Evolutionary conservation across 2,888 invertebrate species (phyloP).

Genomic region (Meliscaeva auricollis): DNA sequence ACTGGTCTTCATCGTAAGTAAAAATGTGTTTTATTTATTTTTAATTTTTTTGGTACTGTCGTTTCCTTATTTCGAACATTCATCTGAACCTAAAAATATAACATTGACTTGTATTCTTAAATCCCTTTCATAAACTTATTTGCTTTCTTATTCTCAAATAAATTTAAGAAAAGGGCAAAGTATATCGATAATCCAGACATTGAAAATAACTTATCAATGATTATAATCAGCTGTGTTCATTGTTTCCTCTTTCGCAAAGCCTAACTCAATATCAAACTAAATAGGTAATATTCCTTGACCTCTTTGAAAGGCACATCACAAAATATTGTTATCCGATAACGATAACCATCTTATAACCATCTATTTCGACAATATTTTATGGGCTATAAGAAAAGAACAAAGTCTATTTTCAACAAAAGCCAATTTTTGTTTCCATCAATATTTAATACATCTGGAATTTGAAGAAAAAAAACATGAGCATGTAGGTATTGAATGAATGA

Average conservation of each 20-base stretch:
- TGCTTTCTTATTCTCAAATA: no score
- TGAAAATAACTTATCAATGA: background rate
- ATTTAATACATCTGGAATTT: constrained; percentile 11
- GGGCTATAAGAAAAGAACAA: background rate
- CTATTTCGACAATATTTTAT: background rate
- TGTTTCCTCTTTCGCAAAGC: background rate
- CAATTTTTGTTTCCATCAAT: constrained; percentile 40
- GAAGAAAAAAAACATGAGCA: no score
- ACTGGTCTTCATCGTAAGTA: no score
- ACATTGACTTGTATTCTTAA: no score
- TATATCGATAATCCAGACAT: no score
- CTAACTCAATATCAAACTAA: background rate
- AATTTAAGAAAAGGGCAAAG: no score
- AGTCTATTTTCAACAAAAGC: background rate
- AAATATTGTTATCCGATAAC: background rate
- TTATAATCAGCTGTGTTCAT: background rate
- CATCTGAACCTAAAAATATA: no score
- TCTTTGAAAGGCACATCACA: background rate
- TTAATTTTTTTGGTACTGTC: no score
- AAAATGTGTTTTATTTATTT: no score
- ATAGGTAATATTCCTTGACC: background rate
- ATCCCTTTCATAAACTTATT: no score
- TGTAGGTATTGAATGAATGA: no score
- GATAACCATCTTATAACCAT: background rate
- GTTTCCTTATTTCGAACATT: no score